These are phyloP conservation scores for Mixornis gularis DNA, from an alignment of 2,113 vertebrate species.

Conservation along the genomic window DNA sequence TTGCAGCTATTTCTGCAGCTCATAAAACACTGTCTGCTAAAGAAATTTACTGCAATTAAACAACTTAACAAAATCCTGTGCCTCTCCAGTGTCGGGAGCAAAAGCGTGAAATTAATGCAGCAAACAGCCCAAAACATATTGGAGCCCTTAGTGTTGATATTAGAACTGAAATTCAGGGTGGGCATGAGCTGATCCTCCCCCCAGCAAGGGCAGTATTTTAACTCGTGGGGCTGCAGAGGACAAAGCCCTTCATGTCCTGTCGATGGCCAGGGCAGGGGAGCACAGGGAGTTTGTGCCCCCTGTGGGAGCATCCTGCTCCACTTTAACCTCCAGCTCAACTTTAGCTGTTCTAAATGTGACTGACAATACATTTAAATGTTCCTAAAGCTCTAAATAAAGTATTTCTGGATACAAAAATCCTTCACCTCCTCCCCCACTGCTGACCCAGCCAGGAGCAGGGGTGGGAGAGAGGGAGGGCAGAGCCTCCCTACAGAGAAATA, in stretches of 20 bases:
- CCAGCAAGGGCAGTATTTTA: background rate
- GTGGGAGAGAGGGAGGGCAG: background rate
- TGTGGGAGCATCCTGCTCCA: background rate
- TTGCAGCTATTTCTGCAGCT: background rate
- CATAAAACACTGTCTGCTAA: background rate
- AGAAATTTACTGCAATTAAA: background rate
- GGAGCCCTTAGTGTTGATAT: background rate
- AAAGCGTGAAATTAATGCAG: background rate
- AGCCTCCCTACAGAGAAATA: background rate
- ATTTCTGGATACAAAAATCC: background rate
- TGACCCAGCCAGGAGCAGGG: background rate
- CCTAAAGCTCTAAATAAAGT: background rate
- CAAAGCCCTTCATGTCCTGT: background rate
- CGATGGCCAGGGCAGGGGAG: rapidly evolving
- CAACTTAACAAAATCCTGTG: background rate
- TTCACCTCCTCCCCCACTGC: background rate
- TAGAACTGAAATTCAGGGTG: background rate
- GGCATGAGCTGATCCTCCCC: background rate
- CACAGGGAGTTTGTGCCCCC: background rate
- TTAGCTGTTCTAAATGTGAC: background rate
- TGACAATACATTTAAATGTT: background rate
- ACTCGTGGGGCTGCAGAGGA: background rate
- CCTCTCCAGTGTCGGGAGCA: background rate
- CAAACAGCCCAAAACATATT: background rate
- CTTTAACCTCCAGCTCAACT: background rate